Base-by-base conservation (phyloP, 2,888 invertebrate genomes). In the Eupeodes luniger region DNA sequence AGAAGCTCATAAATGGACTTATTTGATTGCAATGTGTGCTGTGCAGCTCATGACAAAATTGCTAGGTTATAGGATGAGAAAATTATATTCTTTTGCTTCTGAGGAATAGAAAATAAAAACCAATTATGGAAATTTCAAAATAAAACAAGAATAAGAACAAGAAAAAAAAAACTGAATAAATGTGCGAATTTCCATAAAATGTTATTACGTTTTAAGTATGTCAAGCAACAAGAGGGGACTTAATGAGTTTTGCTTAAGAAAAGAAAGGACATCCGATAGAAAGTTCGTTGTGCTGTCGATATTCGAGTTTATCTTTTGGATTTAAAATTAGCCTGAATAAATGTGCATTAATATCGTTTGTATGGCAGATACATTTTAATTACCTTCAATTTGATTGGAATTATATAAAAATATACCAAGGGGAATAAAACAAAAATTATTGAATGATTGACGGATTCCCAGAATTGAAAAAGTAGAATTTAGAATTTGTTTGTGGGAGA, bases 21-120 rank as follows among this genome's bases (percentile, higher is more conserved):
- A 88, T 85, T 88, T 75, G 81, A 88, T 88, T 88, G 88, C 49
- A 88, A 69, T 85, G 74, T 76, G 76, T 57, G 70, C 83, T 76
- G 76, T 57, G 70, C 83, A 72, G 47, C 16, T 76, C 64, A 86
- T 83, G 66, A 64, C 59, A 55, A 80, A 80, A 83, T 83, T 80
- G 79, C 40, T 47, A 53, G 59, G 76, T 83, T 78, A 64, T 55
- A 76, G 62, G 64, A 76, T 82, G 83, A 59, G 80, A 70, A 76
- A 76, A 64, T 83, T 79, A 70, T 86, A 64, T 75, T 57, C 74
- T 64, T 57, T 72, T 72, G 59, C 47, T 9, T 44, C 5, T 47
- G 11, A 27, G 11, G 27, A 72, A 72, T 72, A 59, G 72, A 75
- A 75, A 78, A 78, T 36, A 40, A 59, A 79, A 78, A 78, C 51